Base-by-base conservation (phyloP, 2,797 vertebrate genomes). In the Chanos chanos region DNA sequence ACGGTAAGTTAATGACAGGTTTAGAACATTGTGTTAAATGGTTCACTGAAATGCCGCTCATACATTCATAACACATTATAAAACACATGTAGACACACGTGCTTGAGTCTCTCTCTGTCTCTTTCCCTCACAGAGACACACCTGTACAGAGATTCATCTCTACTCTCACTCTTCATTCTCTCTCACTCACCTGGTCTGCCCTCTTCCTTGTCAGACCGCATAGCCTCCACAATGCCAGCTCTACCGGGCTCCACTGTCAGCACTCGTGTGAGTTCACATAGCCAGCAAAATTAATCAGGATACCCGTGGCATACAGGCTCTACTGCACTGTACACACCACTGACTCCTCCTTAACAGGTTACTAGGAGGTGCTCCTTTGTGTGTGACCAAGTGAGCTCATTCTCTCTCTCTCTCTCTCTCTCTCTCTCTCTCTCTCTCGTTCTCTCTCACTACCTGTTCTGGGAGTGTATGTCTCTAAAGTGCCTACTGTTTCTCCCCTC, bases 151-250 rank as follows among this genome's bases (percentile, higher is more conserved):
- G 6, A 52, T 33, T 44, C 21, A 2, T 2, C 31, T 37, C 40
- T 34, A 24, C 25, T 40, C 55, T 28, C 24, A 12, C 37, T 27
- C n/a, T n/a, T n/a, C 19, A 39, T 16, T 53, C 16, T 16, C 7
- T 64, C 40, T 39, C 72, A 84, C 88, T 87, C 78, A 89, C 87
- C 86, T 13, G 83, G 68, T 71, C 76, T 87, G 59, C 80, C 83
- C 64, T 88, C 83, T 76, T 89, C 86, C 75, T 72, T 83, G 72
- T 87, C 85, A 66, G 86, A 85, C 82, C 81, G 84, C 87, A 88
- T 89, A 78, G 77, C 81, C 75, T 72, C 70, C 74, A 72, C 57
- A 31, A 74, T 81, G 67, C 73, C 58, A 73, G 77, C 77, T 85
- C 80, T 72, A 6, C 77, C 78, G 18, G 80, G 59, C 82, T 88